Evolutionary conservation across 2,888 invertebrate species (phyloP).

Genomic region (Chironomus tentans): DNA sequence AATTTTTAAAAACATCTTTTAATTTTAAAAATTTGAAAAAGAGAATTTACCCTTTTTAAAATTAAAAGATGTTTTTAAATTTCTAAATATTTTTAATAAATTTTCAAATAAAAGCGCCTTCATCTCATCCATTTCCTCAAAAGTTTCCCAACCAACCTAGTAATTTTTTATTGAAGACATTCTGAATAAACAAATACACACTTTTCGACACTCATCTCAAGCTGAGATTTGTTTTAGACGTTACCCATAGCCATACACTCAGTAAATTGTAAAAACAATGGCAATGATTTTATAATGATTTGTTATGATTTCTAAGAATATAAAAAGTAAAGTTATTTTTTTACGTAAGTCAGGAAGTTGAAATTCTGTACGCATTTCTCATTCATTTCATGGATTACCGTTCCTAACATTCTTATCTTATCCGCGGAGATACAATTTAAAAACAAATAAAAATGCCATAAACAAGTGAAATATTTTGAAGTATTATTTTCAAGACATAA

Average conservation of each 20-base stretch:
- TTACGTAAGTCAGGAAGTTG: background rate
- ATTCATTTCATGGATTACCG: background rate
- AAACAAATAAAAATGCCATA: slow-evolving; percentile 16
- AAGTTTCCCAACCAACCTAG: too few relatives aligned
- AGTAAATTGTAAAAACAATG: background rate
- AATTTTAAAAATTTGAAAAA: too few relatives aligned
- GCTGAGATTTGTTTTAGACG: slow-evolving; percentile 10
- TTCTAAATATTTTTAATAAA: too few relatives aligned
- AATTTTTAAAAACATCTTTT: too few relatives aligned
- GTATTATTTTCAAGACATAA: background rate
- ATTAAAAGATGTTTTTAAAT: too few relatives aligned
- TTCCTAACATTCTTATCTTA: background rate
- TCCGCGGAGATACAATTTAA: background rate
- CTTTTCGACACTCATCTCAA: slow-evolving; percentile 11
- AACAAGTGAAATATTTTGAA: slow-evolving; percentile 6
- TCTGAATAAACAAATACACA: slow-evolving; percentile 17
- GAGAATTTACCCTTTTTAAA: too few relatives aligned
- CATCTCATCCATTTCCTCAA: too few relatives aligned
- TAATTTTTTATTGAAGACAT: background rate
- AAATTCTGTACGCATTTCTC: background rate
- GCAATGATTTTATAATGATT: background rate
- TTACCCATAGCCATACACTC: background rate
- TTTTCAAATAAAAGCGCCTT: too few relatives aligned
- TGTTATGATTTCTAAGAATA: background rate
- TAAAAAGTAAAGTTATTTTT: background rate